Evolutionary conservation across 2,888 invertebrate genomes (phyloP), one percentile per base, ranked within the genome.

Genomic region (Ligdia adustata): DNA sequence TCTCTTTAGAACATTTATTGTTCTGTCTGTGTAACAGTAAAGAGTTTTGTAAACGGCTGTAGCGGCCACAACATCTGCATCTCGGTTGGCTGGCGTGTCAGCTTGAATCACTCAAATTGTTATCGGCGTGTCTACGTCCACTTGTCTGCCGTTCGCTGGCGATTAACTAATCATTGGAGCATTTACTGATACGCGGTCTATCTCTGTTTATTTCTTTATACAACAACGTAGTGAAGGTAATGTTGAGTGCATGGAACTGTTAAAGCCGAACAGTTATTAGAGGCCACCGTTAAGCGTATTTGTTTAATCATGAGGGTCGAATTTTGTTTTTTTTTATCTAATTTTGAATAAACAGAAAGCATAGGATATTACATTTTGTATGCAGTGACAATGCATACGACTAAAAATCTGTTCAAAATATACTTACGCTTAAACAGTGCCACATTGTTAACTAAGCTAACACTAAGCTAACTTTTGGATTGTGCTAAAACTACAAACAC

Each of bases 21-120:
- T 6, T 18, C 18, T n/a, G 18, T 18, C 18, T 5, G 18, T 5
- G 18, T 5, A 18, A 18, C 6, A 18, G 4, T 1, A 11, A 43
- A 44, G 33, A 52, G 50, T 50, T 55, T 52, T 52, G 48, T 55
- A 20, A 31, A 7, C 32, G 45, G 29, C 28, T 44, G 45, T 55
- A 44, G 42, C 26, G 37, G 32, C 32, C 29, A 39, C 33, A 46
- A 66, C 68, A 64, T 73, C 67, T 62, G 59, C 61, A 62, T 62
- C 60, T 64, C 67, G 63, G 60, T 66, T 52, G 62, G 60, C 55
- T 68, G 67, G 66, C 62, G 60, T 54, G 75, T 75, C 75, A 66
- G 64, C 62, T 70, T 62, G 64, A 67, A 74, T 77, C 72, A 76
- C 69, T 77, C 73, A 69, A 71, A 65, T 67, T 70, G 69, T 75